These are phyloP conservation scores for Pelobates cultripes DNA, from an alignment of 2,797 vertebrate species.

Conservation along the genomic window DNA sequence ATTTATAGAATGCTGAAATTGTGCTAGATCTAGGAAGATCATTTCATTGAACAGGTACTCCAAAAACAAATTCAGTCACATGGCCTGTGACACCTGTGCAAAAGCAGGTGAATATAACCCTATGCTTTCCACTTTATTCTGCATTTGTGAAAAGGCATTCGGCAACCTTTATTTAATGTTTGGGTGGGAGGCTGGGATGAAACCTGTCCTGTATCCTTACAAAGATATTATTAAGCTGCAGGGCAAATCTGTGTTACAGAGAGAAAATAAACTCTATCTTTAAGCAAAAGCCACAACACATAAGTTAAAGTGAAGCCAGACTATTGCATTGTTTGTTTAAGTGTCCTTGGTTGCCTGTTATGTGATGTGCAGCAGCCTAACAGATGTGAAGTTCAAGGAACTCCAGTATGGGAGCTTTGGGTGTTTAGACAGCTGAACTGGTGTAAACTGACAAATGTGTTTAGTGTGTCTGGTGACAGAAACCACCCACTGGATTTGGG, in stretches of 20 bases:
- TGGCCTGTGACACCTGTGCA: too few species aligned
- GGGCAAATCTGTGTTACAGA: neutral
- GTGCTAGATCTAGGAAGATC: too few species aligned
- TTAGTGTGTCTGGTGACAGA: conserved; percentile 33
- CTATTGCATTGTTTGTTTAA: conserved; percentile 32
- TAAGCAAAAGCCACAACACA: neutral
- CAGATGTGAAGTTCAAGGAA: conserved; percentile 49
- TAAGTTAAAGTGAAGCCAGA: neutral
- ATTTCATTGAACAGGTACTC: too few species aligned
- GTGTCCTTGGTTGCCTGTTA: conserved; percentile 34
- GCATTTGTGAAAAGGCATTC: neutral
- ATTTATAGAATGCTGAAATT: too few species aligned
- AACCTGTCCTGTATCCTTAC: neutral
- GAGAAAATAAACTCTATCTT: neutral
- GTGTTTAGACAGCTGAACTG: conserved; percentile 50
- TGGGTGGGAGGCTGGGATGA: too few species aligned
- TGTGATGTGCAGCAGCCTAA: conserved; percentile 28
- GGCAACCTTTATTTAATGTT: neutral
- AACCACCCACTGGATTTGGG: conserved; percentile 30
- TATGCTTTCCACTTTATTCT: too few species aligned
- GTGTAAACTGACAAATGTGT: conserved; percentile 43
- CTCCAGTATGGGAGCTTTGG: conserved; percentile 16
- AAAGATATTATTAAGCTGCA: neutral
- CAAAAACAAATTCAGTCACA: too few species aligned
- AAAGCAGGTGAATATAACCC: too few species aligned